Conservation (phyloP, 92 coral and sea anemone species). For the Parazoanthus darwini region DNA sequence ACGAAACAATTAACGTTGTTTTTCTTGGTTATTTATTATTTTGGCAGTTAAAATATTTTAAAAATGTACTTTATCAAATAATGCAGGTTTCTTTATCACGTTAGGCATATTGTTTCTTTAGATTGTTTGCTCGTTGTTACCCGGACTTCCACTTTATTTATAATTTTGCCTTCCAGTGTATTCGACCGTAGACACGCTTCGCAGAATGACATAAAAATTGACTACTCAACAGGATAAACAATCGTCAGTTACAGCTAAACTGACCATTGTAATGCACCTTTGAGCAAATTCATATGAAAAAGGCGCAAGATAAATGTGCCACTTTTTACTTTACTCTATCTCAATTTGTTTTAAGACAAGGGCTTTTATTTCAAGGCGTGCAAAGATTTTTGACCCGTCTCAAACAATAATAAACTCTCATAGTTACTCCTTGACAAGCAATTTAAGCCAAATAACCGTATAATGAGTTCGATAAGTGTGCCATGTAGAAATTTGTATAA, state of each 20-base stretch:
- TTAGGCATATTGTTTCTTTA: neutral
- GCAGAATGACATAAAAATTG: too few relatives aligned
- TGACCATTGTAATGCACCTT: too few relatives aligned
- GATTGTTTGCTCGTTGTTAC: neutral
- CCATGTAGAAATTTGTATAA: too few relatives aligned
- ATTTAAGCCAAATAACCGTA: too few relatives aligned
- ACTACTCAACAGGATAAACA: too few relatives aligned
- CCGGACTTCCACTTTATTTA: neutral
- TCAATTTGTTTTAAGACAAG: neutral
- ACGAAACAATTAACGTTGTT: neutral
- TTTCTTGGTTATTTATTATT: neutral
- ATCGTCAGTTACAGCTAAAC: too few relatives aligned
- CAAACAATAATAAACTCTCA: too few relatives aligned
- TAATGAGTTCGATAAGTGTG: too few relatives aligned
- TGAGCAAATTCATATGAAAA: too few relatives aligned
- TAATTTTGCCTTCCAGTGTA: neutral
- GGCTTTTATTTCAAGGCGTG: neutral
- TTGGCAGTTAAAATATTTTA: neutral
- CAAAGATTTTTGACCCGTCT: too few relatives aligned
- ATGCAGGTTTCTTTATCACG: neutral
- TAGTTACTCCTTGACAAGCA: too few relatives aligned
- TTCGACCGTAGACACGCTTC: neutral
- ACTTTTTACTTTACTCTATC: neutral
- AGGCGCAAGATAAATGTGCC: too few relatives aligned
- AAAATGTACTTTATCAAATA: neutral